A percentile compares a stretch with the other conserved stretches of the same genome.
These are phyloP conservation scores for Drosophila novamexicana DNA, from an alignment of 1,140 invertebrate genomes.

Conservation along the genomic window DNA sequence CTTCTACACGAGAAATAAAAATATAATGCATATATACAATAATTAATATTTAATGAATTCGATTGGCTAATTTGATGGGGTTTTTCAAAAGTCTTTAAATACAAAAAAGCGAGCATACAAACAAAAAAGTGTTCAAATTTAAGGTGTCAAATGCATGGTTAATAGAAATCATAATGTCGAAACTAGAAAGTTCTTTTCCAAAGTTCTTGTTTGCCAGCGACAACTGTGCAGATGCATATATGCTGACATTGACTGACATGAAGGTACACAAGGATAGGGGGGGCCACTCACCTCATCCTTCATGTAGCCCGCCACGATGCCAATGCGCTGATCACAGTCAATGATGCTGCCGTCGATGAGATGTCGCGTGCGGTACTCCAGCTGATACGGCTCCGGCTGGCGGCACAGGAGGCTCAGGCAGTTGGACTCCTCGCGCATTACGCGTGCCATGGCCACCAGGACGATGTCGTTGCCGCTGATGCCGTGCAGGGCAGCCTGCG, in stretches of 20 bases:
- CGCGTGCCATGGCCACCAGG: slow-evolving; percentile 89
- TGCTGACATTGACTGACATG: background rate
- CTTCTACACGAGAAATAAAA: too few species aligned
- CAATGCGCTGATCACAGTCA: slow-evolving; percentile 93
- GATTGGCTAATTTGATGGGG: too few species aligned
- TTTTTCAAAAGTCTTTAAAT: too few species aligned
- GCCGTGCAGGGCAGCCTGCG: slow-evolving; percentile 78
- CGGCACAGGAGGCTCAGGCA: slow-evolving; percentile 87
- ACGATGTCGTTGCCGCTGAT: slow-evolving; percentile 87
- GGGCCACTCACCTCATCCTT: slow-evolving; percentile 90
- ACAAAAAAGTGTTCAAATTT: too few species aligned
- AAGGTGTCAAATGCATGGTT: too few species aligned
- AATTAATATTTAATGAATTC: too few species aligned
- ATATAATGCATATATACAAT: too few species aligned
- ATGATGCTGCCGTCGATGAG: slow-evolving; percentile 93
- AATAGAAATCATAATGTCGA: too few species aligned
- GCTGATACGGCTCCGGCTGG: slow-evolving; percentile 89
- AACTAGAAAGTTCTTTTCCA: too few species aligned
- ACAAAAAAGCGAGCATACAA: too few species aligned
- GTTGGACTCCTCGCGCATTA: slow-evolving; percentile 84
- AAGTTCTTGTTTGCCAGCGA: too few species aligned
- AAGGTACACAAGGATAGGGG: background rate
- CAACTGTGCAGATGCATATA: too few species aligned
- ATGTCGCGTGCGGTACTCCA: slow-evolving; percentile 94
- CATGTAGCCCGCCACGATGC: slow-evolving; percentile 93